phyloP scores from a whole-genome alignment of 2,113 vertebrate genomes.

The Daboia siamensis region DNA sequence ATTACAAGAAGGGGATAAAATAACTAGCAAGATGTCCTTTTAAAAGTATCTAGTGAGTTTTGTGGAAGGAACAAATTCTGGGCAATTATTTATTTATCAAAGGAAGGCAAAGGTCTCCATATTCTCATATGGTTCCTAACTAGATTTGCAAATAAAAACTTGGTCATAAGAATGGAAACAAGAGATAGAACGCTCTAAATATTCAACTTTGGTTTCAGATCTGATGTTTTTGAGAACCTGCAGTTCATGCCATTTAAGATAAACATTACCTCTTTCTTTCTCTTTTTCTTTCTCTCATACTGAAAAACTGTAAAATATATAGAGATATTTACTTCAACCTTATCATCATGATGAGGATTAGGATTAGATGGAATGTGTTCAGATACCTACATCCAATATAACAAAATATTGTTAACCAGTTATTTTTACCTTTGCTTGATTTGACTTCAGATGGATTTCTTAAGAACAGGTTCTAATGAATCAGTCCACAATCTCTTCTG shows the following conservation, averaged over 20 bases:
- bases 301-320: neutral
- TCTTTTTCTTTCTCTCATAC: no score
- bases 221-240: neutral
- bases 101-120: neutral
- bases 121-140: neutral
- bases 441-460: neutral
- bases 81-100: neutral
- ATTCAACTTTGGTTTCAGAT: neutral
- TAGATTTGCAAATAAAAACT: neutral
- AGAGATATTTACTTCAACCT: neutral
- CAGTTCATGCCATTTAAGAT: no score
- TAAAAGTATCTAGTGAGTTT: neutral
- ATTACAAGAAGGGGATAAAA: neutral
- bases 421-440: neutral
- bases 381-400: neutral
- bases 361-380: neutral
- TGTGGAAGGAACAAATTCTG: neutral
- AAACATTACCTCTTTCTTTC: no score
- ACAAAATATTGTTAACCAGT: neutral
- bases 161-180: neutral
- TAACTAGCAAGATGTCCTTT: neutral
- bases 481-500: neutral
- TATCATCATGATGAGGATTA: no score
- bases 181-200: neutral
- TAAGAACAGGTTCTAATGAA: neutral